These are phyloP conservation scores for Onychostoma macrolepis DNA, from an alignment of 2,113 vertebrate species.

Conservation along the genomic window DNA sequence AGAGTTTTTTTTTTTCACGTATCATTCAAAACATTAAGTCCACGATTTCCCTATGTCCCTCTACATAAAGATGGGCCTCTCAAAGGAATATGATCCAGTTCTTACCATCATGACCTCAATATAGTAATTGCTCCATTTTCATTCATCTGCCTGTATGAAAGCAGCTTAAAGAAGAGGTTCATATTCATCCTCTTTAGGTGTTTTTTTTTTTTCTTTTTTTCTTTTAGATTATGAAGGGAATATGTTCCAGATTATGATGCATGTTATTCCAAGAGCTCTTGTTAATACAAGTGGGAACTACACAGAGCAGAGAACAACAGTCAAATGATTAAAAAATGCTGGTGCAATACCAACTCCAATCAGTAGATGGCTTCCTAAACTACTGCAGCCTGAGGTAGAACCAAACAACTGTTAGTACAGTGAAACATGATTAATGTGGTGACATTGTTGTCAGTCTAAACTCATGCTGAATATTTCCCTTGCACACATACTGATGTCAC, in stretches of 20 bases:
- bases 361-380: conserved; percentile 85
- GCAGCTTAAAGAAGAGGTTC: conserved; percentile 46
- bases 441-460: background rate
- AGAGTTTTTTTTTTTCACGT: background rate
- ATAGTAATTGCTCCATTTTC: conserved; percentile 59
- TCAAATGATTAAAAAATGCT: background rate
- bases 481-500: background rate
- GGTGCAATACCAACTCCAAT: conserved; percentile 63
- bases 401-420: conserved; percentile 27
- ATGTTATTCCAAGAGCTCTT: conserved; percentile 49
- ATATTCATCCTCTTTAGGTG: conserved; percentile 51
- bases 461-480: background rate
- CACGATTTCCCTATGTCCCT: background rate
- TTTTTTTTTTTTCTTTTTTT: no score
- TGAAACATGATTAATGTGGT: background rate
- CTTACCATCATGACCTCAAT: conserved; percentile 52
- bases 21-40: conserved; percentile 1
- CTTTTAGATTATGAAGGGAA: conserved; percentile 54
- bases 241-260: conserved; percentile 52
- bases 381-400: conserved; percentile 55
- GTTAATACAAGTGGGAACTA: conserved; percentile 14
- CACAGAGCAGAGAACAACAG: conserved; percentile 18
- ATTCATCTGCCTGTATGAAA: conserved; percentile 54
- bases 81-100: conserved; percentile 27
- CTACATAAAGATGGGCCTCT: background rate